Conservation (phyloP, 2,113 vertebrate genomes). For the Chunga burmeisteri region DNA sequence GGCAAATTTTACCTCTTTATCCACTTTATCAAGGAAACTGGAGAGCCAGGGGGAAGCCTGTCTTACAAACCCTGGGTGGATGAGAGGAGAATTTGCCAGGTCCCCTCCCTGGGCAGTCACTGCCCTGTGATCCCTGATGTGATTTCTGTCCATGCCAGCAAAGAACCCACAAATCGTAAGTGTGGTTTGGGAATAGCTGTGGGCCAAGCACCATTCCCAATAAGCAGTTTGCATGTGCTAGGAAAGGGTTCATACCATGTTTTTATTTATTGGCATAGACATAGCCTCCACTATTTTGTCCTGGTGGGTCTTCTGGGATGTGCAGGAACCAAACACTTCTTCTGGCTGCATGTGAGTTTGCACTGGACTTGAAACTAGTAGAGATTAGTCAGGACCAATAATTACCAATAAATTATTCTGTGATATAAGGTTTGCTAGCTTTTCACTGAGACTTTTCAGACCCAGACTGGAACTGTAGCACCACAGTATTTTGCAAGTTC, state of each 20-base stretch:
- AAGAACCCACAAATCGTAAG: neutral
- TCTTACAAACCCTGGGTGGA: neutral
- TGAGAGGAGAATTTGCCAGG: rapidly evolving
- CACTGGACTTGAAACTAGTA: neutral
- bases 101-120: rapidly evolving
- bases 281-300: neutral
- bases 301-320: too few relatives aligned
- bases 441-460: neutral
- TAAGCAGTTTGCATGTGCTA: neutral
- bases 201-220: rapidly evolving
- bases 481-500: neutral
- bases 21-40: neutral
- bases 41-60: neutral
- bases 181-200: neutral
- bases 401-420: neutral
- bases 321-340: neutral
- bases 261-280: neutral
- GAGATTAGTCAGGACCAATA: neutral
- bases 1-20: constrained; percentile 4
- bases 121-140: rapidly evolving
- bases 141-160: neutral
- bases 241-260: rapidly evolving
- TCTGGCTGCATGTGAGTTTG: neutral
- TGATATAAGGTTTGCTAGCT: neutral
- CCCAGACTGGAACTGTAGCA: neutral